These are phyloP conservation scores for Crossaster papposus DNA, from an alignment of 53 echinoderm and acorn worm genomes.

Conservation along the genomic window DNA sequence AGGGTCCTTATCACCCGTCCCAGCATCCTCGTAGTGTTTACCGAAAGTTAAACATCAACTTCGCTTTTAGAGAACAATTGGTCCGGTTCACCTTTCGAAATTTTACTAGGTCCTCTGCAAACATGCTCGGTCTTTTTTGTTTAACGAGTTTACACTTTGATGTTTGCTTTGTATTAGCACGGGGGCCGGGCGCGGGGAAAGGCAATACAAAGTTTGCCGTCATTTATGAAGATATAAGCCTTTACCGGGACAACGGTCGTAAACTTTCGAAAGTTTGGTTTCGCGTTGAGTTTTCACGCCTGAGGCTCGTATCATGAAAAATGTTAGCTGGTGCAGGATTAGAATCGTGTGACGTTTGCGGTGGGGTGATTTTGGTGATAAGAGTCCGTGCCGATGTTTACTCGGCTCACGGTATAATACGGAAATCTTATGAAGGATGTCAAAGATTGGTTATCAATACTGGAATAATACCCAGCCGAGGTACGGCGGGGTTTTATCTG, in stretches of 20 bases:
- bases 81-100: constrained; percentile 51
- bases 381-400: constrained; percentile 29
- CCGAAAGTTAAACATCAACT: constrained; percentile 79
- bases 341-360: constrained; percentile 40
- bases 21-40: constrained; percentile 46
- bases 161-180: constrained; percentile 37
- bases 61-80: constrained; percentile 72
- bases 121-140: constrained; percentile 6
- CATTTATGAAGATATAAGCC: background rate
- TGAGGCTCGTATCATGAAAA: background rate
- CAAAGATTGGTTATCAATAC: constrained; percentile 36
- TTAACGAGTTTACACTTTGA: constrained; percentile 37
- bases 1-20: constrained; percentile 41
- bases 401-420: background rate
- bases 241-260: constrained; percentile 21
- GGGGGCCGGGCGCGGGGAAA: background rate
- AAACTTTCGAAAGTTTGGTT: constrained; percentile 57
- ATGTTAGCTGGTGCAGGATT: constrained; percentile 4
- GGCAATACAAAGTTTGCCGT: constrained; percentile 12
- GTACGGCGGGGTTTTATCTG: background rate
- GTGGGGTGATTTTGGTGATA: constrained; percentile 54
- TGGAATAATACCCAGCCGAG: constrained; percentile 2
- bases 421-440: constrained; percentile 38
- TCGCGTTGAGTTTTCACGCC: constrained; percentile 9
- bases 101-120: constrained; percentile 11